Base-by-base conservation (phyloP, 2,888 invertebrate genomes). In the Drymonia ruficornis region DNA sequence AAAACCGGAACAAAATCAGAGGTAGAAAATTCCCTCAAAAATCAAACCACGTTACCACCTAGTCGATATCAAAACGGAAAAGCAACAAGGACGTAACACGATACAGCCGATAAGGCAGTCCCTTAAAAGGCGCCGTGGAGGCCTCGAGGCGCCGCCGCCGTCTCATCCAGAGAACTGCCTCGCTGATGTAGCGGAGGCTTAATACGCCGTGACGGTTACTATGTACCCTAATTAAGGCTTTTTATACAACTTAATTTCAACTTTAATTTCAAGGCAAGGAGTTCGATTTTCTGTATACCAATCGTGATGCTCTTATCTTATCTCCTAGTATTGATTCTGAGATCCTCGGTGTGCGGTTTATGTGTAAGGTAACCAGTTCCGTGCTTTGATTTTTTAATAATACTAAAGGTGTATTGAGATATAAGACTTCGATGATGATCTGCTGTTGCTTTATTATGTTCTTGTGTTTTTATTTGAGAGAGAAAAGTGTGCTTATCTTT, bases 341-440 rank as follows among this genome's bases (percentile, higher is more conserved):
- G 90, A 90, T 89, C 86, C 86, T 84, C 56, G 80, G 89, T 91
- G 90, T 91, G 91, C 89, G 89, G 90, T 91, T 91, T 87, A 67
- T 68, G 63, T 72, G 64, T 72, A 34, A 67, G 72, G 71, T 67
- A 70, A 76, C 76, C 67, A 69, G 61, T 81, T 74, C 65, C 59
- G 62, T 63, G 62, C 52, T 63, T 59, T 70, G 67, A 72, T 71
- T 67, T 69, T 15, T 19, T 28, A 28, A 45, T 31, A 31, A 31
- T 31, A 31, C 60, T 61, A 51, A 53, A 49, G 54, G 64, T 67
- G 58, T 69, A 71, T 66, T 65, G 64, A 69, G 70, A 69, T 62
- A 56, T 67, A 52, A 57, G 55, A 45, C 49, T 58, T 57, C 50
- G 49, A 42, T 49, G 54, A 49, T 53, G 45, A 19, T 43, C 62